These are phyloP conservation scores for Bucco capensis DNA, from an alignment of 2,113 vertebrate species.

Conservation along the genomic window DNA sequence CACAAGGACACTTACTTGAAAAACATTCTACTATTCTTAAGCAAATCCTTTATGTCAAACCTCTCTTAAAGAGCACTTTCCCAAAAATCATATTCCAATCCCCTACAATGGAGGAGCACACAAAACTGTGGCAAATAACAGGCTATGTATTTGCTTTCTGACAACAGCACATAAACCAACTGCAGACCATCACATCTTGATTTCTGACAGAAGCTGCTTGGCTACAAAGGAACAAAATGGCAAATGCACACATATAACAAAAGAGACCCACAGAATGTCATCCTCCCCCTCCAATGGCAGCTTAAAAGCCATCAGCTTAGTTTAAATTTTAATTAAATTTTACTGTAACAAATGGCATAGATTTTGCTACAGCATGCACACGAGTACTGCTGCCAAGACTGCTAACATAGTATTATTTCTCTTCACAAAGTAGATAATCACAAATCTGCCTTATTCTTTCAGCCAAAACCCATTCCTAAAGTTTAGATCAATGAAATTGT, in stretches of 20 bases:
- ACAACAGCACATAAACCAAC: background rate
- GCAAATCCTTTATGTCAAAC: too few relatives aligned
- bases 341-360: background rate
- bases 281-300: background rate
- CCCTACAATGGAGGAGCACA: too few relatives aligned
- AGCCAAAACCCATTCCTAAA: background rate
- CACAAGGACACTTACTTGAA: too few relatives aligned
- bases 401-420: constrained; percentile 28
- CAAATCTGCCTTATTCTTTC: constrained; percentile 25
- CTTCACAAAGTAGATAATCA: constrained; percentile 6
- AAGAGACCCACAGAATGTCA: background rate
- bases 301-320: background rate
- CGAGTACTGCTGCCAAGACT: constrained; percentile 3
- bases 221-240: background rate
- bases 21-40: too few relatives aligned
- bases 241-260: background rate
- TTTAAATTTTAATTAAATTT: constrained; percentile 56
- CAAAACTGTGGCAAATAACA: background rate
- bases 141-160: background rate
- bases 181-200: background rate
- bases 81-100: too few relatives aligned
- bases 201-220: background rate
- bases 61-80: too few relatives aligned
- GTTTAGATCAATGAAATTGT: background rate
- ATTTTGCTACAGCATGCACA: background rate